These are phyloP conservation scores for Gallinago paraguaiae DNA, from an alignment of 2,113 vertebrate species.

Conservation along the genomic window DNA sequence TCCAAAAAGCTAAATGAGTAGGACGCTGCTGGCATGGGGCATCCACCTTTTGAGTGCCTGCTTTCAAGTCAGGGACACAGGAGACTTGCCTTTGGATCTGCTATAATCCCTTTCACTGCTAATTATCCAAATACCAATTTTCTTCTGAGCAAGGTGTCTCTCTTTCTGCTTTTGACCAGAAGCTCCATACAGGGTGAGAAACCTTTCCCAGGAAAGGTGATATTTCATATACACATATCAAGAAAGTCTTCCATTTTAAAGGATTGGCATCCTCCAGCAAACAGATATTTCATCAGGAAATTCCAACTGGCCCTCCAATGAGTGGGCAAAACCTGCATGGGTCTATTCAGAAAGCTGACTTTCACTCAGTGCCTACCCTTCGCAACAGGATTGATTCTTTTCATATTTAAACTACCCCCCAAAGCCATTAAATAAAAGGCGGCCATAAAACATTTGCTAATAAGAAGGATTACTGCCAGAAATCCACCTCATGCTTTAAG, in stretches of 20 bases:
- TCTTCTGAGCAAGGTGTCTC: background rate
- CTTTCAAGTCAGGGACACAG: background rate
- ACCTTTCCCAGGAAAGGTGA: background rate
- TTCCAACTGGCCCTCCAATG: background rate
- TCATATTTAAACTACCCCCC: background rate
- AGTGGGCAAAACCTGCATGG: background rate
- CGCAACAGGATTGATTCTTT: background rate
- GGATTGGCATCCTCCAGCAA: background rate
- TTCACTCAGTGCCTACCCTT: background rate
- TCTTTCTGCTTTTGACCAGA: background rate
- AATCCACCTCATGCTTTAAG: background rate
- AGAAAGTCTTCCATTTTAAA: conserved; percentile 9
- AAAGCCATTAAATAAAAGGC: conserved; percentile 20
- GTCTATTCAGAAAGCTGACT: conserved; percentile 19
- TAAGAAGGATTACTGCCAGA: conserved; percentile 21
- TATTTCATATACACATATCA: background rate
- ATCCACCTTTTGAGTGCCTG: background rate
- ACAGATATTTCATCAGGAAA: background rate
- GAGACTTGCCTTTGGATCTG: background rate
- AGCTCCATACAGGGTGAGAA: background rate
- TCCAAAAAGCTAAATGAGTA: background rate
- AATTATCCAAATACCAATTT: background rate
- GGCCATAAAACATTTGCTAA: background rate
- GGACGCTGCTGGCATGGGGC: background rate
- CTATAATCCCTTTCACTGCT: background rate